These are phyloP conservation scores for Myiopsitta monachus DNA, from an alignment of 2,113 vertebrate species.

Conservation along the genomic window DNA sequence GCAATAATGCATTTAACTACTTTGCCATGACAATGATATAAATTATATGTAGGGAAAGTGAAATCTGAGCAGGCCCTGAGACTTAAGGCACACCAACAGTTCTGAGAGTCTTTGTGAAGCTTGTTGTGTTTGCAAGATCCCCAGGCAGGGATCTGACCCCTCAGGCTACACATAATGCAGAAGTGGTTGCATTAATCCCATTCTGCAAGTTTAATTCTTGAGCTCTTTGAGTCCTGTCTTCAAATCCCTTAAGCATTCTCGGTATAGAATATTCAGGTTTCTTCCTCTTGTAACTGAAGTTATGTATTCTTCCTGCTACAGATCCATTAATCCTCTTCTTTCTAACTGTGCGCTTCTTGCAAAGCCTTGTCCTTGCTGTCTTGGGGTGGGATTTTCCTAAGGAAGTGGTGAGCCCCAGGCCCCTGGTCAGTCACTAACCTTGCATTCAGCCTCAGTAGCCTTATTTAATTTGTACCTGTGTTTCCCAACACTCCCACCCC, in stretches of 20 bases:
- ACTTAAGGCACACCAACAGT: no score
- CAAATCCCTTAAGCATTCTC: background rate
- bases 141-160: background rate
- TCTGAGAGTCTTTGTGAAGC: background rate
- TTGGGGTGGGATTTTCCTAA: background rate
- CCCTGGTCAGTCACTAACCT: fast-evolving
- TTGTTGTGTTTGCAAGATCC: fast-evolving
- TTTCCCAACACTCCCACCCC: no score
- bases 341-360: background rate
- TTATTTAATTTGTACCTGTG: fast-evolving
- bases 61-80: background rate
- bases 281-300: background rate
- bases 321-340: background rate
- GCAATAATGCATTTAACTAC: background rate
- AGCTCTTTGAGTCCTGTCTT: background rate
- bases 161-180: no score
- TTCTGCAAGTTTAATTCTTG: fast-evolving
- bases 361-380: background rate
- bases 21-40: background rate
- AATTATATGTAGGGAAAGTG: background rate
- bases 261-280: background rate
- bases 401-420: fast-evolving
- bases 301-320: background rate
- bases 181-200: background rate
- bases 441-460: background rate